Evolutionary conservation across 2,888 invertebrate genomes (phyloP), one percentile per base, ranked within the genome.

Genomic region (Diogma glabrata): DNA sequence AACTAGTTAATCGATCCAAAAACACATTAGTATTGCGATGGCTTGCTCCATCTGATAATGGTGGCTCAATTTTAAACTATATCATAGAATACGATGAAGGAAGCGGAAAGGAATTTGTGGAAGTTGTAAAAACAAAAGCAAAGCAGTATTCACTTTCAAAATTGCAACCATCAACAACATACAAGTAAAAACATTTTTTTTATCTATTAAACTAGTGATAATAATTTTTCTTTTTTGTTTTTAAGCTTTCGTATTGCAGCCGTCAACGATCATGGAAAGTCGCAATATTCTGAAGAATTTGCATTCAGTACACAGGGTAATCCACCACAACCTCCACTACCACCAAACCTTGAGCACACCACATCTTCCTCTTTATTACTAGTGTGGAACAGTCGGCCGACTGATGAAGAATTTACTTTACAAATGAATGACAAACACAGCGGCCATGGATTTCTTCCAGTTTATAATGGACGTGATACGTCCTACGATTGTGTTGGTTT

Each of bases 361-460:
- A 75, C 75, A 49, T 73, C 84, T 49, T 77, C 74, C 58, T 72
- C 79, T 49, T 72, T 92, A 51, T 75, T 78, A 54, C 72, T 92
- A 43, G 75, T 77, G 47, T 92, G 92, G 92, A 76, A 79, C 58
- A 72, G 76, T 49, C 76, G 87, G 47, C 78, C 82, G 30, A 78
- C 79, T 60, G 90, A 89, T 63, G 87, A 87, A 54, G 83, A 84
- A 60, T 91, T 86, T 67, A 79, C 82, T 50, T 73, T 92, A 55
- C 90, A 92, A 70, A 84, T 90, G 82, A 83, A 89, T 61, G 74
- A 74, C 50, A 72, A 76, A 24, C 67, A 73, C 9, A 76, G 79
- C 49, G 82, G 84, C 10, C 84, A 88, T 70, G 88, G 88, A 30
- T 89, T 81, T 68, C 73, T 87, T 56, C 79, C 84, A 54, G 82